Conservation (phyloP, 2,797 vertebrate species). For the Eulemur coronatus region DNA sequence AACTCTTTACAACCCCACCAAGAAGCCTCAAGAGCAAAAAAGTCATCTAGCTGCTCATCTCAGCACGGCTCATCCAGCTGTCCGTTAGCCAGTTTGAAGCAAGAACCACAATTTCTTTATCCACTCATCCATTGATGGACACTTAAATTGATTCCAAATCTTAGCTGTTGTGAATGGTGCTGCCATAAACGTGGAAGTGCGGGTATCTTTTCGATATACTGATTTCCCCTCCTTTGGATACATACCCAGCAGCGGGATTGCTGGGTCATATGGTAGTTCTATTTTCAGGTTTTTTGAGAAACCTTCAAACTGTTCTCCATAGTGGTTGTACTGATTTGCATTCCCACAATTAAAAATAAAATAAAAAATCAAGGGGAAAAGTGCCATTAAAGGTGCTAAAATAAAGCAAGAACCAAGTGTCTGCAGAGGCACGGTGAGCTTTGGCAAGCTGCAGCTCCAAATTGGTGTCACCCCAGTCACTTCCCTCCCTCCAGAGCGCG, state of each 20-base stretch:
- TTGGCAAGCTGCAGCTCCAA: background rate
- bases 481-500: background rate
- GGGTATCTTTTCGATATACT: background rate
- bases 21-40: background rate
- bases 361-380: background rate
- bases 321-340: background rate
- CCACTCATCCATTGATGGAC: background rate
- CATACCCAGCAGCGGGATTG: background rate
- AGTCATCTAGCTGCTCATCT: accelerated
- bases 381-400: background rate
- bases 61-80: accelerated
- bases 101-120: background rate
- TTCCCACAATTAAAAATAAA: background rate
- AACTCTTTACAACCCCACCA: background rate
- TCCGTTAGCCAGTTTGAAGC: background rate
- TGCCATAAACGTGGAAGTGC: background rate
- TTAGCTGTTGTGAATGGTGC: background rate
- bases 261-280: background rate
- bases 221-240: background rate
- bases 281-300: background rate
- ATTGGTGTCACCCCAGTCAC: background rate
- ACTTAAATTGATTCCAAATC: background rate
- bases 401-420: background rate
- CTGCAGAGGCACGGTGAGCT: background rate
- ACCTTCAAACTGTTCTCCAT: background rate